A percentile compares a stretch with the other conserved stretches of the same genome.
phyloP scores from a whole-genome alignment of 2,113 vertebrate species.

The Esox niger region DNA sequence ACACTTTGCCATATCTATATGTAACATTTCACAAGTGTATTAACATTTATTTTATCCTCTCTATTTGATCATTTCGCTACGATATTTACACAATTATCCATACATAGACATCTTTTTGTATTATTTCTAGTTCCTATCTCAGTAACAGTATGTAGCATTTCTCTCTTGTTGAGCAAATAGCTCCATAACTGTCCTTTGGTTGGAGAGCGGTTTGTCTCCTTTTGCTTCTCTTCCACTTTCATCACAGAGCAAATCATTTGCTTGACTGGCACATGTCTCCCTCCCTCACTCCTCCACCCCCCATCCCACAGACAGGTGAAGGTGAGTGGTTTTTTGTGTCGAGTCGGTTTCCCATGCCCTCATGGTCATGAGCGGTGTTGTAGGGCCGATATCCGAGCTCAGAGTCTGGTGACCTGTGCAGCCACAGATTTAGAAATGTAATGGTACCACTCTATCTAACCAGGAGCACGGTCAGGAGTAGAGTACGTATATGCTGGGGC shows the following conservation, averaged over 20 bases:
- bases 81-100: no score
- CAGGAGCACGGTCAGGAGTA: conserved; percentile 11
- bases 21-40: no score
- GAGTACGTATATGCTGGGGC: no score
- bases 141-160: neutral
- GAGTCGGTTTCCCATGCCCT: conserved; percentile 27
- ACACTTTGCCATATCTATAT: no score
- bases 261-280: conserved; percentile 49
- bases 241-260: conserved; percentile 69
- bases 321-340: neutral
- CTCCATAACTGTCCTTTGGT: neutral
- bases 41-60: no score
- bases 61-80: no score
- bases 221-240: conserved; percentile 59
- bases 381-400: conserved; percentile 32
- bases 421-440: conserved; percentile 20
- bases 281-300: neutral
- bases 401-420: conserved; percentile 36
- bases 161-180: neutral
- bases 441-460: no score
- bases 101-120: neutral
- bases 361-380: conserved; percentile 36
- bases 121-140: no score
- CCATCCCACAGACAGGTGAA: conserved; percentile 20
- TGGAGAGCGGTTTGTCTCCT: conserved; percentile 29